phyloP scores from a whole-genome alignment of 2,888 invertebrate species.

The Bombylius major region DNA sequence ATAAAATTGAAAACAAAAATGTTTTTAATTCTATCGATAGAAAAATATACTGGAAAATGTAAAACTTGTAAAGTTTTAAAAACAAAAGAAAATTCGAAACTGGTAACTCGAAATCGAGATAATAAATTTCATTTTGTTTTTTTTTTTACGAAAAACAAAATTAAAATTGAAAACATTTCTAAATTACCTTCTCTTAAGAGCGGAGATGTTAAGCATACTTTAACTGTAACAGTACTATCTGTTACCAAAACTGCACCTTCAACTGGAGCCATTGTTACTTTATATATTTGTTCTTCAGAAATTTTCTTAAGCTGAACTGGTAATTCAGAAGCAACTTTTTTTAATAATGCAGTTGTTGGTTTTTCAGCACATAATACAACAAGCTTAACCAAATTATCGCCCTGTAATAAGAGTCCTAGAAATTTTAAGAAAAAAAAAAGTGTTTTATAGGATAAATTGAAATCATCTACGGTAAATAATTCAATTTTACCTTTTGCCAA shows the following conservation, averaged over 20 bases:
- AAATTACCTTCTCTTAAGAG: conserved; percentile 68
- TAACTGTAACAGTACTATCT: conserved; percentile 66
- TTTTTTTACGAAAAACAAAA: neutral
- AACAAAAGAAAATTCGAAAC: conserved; percentile 15
- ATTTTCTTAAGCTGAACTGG: conserved; percentile 65
- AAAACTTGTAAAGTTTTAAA: too few species aligned
- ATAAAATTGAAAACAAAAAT: neutral
- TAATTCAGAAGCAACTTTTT: conserved; percentile 73
- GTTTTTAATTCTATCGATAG: too few species aligned
- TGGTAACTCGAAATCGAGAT: conserved; percentile 21
- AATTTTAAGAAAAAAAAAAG: conserved; percentile 18
- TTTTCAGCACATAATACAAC: conserved; percentile 92
- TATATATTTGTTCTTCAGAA: conserved; percentile 64
- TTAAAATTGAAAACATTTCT: conserved; percentile 1
- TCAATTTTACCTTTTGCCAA: conserved; percentile 50
- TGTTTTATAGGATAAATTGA: neutral
- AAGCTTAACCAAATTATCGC: conserved; percentile 79
- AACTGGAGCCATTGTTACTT: conserved; percentile 69
- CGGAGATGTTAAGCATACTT: conserved; percentile 85
- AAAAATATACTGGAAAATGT: conserved; percentile 2
- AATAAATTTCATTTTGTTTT: neutral
- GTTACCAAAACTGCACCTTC: conserved; percentile 75
- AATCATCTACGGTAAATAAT: neutral
- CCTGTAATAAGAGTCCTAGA: conserved; percentile 70
- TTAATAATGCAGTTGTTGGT: conserved; percentile 76